Conservation (phyloP, 1,140 invertebrate species). For the Trichogramma pretiosum region DNA sequence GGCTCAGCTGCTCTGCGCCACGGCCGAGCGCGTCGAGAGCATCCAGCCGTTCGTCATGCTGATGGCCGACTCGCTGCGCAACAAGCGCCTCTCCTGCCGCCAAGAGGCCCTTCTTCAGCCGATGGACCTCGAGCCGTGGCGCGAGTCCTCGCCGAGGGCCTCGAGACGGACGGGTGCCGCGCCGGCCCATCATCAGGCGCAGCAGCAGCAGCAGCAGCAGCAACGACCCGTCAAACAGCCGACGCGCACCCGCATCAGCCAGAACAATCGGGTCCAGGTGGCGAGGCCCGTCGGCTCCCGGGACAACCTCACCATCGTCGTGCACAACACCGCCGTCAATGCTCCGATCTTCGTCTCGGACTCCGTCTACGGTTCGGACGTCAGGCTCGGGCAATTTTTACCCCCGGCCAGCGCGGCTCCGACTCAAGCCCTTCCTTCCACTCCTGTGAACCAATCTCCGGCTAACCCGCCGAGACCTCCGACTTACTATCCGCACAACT, state of each 20-base stretch:
- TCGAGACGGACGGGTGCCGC: constrained; percentile 5
- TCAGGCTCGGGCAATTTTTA: constrained; percentile 18
- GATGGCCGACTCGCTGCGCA: constrained; percentile 51
- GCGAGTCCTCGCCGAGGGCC: too few relatives aligned
- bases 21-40: constrained; percentile 59
- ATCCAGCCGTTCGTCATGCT: constrained; percentile 71
- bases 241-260: constrained; percentile 30
- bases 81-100: constrained; percentile 61
- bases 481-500: constrained; percentile 29
- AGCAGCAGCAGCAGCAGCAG: constrained; percentile 2
- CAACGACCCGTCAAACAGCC: constrained; percentile 18
- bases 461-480: constrained; percentile 18
- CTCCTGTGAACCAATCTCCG: background rate
- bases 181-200: background rate
- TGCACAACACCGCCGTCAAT: constrained; percentile 38
- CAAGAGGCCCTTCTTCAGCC: constrained; percentile 60
- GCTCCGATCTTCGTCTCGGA: constrained; percentile 35
- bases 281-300: constrained; percentile 28
- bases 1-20: constrained; percentile 78
- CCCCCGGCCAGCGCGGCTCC: constrained; percentile 1
- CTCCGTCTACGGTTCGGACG: constrained; percentile 28
- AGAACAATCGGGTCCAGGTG: constrained; percentile 32
- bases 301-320: constrained; percentile 35
- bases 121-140: constrained; percentile 58
- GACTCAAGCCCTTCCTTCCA: background rate